Evolutionary conservation across 37 sponge, comb jelly and placozoan genomes (phyloP).

Genomic region (Cliona cf. orientalis): DNA sequence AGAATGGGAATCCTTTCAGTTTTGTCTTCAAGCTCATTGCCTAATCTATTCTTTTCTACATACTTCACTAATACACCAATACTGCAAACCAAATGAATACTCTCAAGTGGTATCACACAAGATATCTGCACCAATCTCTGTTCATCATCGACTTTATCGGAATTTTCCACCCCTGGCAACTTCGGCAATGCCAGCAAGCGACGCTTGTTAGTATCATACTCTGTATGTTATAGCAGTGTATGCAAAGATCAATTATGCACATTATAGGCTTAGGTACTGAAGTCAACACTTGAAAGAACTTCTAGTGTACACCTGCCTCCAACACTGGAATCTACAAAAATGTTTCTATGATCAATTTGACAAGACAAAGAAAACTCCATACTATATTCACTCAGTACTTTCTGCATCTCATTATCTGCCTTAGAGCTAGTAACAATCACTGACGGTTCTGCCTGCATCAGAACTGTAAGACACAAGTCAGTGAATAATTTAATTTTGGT

Average conservation of each 20-base stretch:
- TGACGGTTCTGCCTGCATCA: constrained; percentile 72
- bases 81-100: constrained; percentile 66
- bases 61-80: constrained; percentile 89
- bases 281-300: constrained; percentile 78
- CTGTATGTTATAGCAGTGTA: no score
- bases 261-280: no score
- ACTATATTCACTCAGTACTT: constrained; percentile 49
- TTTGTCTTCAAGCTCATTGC: constrained; percentile 87
- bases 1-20: constrained; percentile 80
- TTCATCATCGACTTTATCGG: constrained; percentile 45
- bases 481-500: no score
- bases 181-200: constrained; percentile 54
- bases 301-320: constrained; percentile 42
- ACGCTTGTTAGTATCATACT: constrained; percentile 57
- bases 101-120: constrained; percentile 67
- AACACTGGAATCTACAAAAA: neutral
- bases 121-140: constrained; percentile 69
- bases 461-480: constrained; percentile 40
- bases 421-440: constrained; percentile 79
- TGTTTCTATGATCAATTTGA: neutral
- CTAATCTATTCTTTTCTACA: constrained; percentile 89
- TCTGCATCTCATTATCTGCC: constrained; percentile 72
- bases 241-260: no score
- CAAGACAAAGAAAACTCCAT: constrained; percentile 13
- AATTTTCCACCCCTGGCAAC: constrained; percentile 62